A percentile compares a stretch with the other conserved stretches of the same genome.
These are phyloP conservation scores for Argopecten irradians DNA, from an alignment of 1,140 invertebrate genomes.

Conservation along the genomic window DNA sequence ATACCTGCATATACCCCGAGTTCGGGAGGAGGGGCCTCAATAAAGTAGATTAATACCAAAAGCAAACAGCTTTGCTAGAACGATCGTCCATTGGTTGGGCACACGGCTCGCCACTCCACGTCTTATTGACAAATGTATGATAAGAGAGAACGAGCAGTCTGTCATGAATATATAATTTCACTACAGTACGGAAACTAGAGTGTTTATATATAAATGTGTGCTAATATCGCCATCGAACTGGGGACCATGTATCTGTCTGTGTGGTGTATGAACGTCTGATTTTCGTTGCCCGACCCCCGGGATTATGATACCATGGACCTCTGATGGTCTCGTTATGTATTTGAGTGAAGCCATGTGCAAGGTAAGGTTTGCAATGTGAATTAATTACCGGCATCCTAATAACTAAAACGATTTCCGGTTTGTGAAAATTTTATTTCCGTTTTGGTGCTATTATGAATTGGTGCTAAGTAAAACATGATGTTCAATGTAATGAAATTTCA, in stretches of 20 bases:
- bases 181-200: not conserved
- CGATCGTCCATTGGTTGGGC: not conserved
- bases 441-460: too few species aligned
- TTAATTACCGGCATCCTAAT: not conserved
- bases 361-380: not conserved
- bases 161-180: not conserved
- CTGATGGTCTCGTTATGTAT: not conserved
- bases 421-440: not conserved
- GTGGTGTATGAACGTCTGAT: not conserved
- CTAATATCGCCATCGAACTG: not conserved
- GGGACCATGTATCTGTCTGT: not conserved
- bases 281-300: not conserved
- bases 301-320: not conserved
- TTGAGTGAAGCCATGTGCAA: not conserved
- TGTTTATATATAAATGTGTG: slow-evolving; percentile 9
- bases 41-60: not conserved
- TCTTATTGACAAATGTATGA: not conserved
- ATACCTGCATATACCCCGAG: slow-evolving; percentile 14
- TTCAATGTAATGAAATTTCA: too few species aligned
- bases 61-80: not conserved
- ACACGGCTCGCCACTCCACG: not conserved
- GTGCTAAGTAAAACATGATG: too few species aligned
- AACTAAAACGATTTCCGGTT: not conserved
- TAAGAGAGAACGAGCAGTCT: not conserved
- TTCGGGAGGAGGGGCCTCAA: not conserved